These are phyloP conservation scores for Archegozetes longisetosus DNA, from an alignment of 1,140 invertebrate genomes.

Conservation along the genomic window DNA sequence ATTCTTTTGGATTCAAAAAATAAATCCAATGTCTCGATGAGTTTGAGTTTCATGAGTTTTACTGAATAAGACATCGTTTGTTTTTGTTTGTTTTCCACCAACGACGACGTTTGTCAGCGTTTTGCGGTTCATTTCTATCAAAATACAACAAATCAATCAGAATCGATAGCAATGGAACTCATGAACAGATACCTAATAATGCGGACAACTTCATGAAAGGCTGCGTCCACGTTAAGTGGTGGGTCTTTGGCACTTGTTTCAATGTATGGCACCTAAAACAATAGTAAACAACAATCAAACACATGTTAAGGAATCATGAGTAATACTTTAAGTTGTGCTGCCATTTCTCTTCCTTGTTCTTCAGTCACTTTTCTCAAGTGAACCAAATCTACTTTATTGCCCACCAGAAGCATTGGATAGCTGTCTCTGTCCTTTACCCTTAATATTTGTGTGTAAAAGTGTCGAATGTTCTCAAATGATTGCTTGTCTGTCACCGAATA, in stretches of 20 bases:
- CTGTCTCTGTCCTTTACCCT: slow-evolving; percentile 75
- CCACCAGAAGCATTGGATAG: slow-evolving; percentile 76
- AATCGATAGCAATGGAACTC: neutral
- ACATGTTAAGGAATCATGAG: neutral
- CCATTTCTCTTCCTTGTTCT: slow-evolving; percentile 65
- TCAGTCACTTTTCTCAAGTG: slow-evolving; percentile 66
- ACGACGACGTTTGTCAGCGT: neutral
- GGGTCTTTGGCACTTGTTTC: slow-evolving; percentile 92
- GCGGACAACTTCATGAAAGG: slow-evolving; percentile 70
- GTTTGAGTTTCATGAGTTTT: too few relatives aligned
- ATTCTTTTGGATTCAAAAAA: too few relatives aligned
- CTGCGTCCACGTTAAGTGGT: slow-evolving; percentile 75
- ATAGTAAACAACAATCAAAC: neutral
- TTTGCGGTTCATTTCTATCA: neutral
- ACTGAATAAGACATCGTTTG: too few relatives aligned
- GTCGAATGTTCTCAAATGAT: slow-evolving; percentile 57
- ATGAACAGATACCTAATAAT: slow-evolving; percentile 21
- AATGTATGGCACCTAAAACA: slow-evolving; percentile 48
- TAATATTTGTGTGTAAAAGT: slow-evolving; percentile 77
- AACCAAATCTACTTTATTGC: slow-evolving; percentile 80
- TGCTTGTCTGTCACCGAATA: slow-evolving; percentile 81
- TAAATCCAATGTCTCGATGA: too few relatives aligned
- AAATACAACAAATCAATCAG: neutral
- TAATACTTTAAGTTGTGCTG: slow-evolving; percentile 44
- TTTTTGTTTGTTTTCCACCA: too few relatives aligned